Evolutionary conservation across 1,140 invertebrate species (phyloP), one percentile per base, ranked within the genome.

Genomic region (Coenobita brevimanus): DNA sequence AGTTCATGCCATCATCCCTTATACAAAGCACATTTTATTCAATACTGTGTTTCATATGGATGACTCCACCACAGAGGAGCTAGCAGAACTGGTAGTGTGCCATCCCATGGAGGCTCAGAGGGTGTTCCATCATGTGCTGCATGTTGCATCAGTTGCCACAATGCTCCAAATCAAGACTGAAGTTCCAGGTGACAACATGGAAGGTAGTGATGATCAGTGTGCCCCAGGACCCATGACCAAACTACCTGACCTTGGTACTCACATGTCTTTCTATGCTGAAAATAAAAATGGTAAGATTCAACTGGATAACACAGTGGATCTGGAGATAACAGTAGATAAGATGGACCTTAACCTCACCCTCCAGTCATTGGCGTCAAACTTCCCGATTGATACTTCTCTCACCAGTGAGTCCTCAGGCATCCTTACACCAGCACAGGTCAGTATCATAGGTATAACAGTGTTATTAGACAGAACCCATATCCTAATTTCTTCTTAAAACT

Each of bases 101-200:
- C 33, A 43, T 13, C 84, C 84, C 10, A 15, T 80, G 46, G 24
- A 69, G n/a, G 84, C 84, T 13, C 84, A 87, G 43, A 38, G 69
- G 54, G 30, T 87, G 21, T 87, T 87, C 76, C 84, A 87, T 3
- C 60, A 71, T 1, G 41, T 87, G 21, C n/a, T 87, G 0, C 60
- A 87, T 21, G 30, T 80, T 24, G 84, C 75, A 3, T 60, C 84
- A 2, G 62, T 87, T 4, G 75, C 84, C 76, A 80, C 67, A 10
- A 62, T 33, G 8, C 69, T 84, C 10, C 10, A 71, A 30, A 8
- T 17, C 13, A 21, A 8, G 10, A 46, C 1, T 10, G 1, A 57
- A 10, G 2, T 27, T 3, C 2, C 3, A 13, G 78, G 60, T 8
- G 54, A 10, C 4, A 13, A 24, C 33, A 2, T 36, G 15, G 30